Percentiles rank a stretch among this genome's conserved stretches.
These are phyloP conservation scores for Maylandia zebra DNA, from an alignment of 2,113 vertebrate genomes.

Conservation along the genomic window DNA sequence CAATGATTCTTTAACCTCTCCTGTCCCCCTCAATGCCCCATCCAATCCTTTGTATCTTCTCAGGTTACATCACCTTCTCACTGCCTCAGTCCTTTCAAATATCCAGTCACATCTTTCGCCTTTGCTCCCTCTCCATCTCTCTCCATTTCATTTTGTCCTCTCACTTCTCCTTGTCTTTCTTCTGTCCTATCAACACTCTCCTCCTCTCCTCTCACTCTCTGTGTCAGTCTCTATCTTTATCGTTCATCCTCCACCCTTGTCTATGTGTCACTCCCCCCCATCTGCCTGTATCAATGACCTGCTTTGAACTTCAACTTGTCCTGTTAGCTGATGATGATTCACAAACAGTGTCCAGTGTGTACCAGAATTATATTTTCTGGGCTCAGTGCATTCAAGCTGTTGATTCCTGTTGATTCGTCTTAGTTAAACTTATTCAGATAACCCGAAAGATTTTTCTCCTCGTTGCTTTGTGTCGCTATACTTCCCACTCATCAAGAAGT, in stretches of 20 bases:
- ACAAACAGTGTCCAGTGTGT: not conserved
- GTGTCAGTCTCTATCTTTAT: not conserved
- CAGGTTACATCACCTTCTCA: constrained; percentile 5
- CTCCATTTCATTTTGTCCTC: not conserved
- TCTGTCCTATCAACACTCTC: not conserved
- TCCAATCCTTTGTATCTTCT: not conserved
- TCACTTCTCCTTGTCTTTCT: not conserved
- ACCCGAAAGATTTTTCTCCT: not conserved
- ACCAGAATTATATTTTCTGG: not conserved
- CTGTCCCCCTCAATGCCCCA: not conserved
- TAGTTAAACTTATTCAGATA: not conserved
- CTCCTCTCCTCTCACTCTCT: not conserved
- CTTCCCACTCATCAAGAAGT: not conserved
- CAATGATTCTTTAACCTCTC: not conserved
- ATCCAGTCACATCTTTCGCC: not conserved
- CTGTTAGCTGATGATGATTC: not conserved
- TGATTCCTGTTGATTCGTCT: not conserved
- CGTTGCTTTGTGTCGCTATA: not conserved
- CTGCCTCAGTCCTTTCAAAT: not conserved
- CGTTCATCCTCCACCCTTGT: not conserved
- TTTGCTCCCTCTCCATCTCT: not conserved
- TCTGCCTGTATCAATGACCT: not conserved
- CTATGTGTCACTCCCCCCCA: not conserved
- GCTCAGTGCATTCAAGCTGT: not conserved
- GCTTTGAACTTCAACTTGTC: not conserved